Evolutionary conservation across 2,797 vertebrate genomes (phyloP).

Genomic region (Cercopithecus neglectus): DNA sequence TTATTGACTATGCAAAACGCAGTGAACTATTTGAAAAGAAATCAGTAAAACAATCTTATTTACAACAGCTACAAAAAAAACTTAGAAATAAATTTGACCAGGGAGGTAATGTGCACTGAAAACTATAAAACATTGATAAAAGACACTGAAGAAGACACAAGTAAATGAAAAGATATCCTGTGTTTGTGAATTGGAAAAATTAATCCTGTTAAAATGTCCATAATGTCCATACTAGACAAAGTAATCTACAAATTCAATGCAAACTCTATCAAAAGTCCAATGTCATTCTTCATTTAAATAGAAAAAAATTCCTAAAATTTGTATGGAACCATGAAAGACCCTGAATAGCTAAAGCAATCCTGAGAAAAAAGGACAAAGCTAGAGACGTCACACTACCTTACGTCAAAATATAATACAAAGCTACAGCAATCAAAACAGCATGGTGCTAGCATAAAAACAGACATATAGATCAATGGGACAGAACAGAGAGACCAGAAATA

Average conservation of each 20-base stretch:
- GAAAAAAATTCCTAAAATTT: neutral
- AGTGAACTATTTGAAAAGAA: neutral
- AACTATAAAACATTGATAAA: neutral
- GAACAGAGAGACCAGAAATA: neutral
- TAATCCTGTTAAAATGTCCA: neutral
- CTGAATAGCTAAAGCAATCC: neutral
- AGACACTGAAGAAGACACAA: neutral
- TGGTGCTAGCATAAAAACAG: neutral
- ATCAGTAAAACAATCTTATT: neutral
- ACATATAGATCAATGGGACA: neutral
- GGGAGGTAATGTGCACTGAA: neutral
- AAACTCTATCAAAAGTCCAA: neutral
- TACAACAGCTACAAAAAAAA: neutral
- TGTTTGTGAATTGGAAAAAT: neutral
- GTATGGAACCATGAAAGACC: neutral
- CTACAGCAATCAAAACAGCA: neutral
- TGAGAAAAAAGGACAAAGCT: neutral
- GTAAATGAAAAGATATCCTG: neutral
- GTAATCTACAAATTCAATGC: neutral
- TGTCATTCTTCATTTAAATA: neutral
- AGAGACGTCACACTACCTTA: neutral
- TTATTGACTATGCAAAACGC: neutral
- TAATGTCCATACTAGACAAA: neutral
- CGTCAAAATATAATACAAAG: neutral
- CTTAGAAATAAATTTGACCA: neutral